These are phyloP conservation scores for Tupaia tana DNA, from an alignment of 2,113 vertebrate genomes.

Conservation along the genomic window DNA sequence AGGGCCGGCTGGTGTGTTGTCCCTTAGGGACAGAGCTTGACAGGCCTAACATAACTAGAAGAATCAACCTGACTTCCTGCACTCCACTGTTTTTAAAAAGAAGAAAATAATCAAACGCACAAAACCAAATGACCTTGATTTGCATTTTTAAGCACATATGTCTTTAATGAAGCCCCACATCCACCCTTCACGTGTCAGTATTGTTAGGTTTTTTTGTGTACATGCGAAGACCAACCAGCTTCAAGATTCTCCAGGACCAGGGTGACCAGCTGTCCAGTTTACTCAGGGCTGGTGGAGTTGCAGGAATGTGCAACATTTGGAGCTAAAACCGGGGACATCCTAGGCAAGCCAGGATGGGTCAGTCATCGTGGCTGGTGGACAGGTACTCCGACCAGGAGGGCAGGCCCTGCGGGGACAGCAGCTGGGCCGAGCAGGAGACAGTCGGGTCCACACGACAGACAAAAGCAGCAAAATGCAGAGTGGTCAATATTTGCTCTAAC, in stretches of 20 bases:
- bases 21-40: background rate
- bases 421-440: background rate
- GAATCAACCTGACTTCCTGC: background rate
- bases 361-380: background rate
- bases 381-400: background rate
- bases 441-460: accelerated
- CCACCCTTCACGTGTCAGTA: background rate
- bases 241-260: accelerated
- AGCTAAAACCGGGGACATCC: background rate
- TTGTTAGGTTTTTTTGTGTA: background rate
- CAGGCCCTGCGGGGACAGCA: background rate
- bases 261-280: background rate
- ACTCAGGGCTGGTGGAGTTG: background rate
- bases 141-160: background rate
- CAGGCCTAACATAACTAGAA: background rate
- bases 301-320: accelerated
- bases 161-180: background rate
- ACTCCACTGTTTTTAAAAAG: background rate
- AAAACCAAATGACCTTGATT: background rate
- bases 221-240: background rate
- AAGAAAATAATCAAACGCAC: background rate
- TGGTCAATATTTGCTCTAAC: background rate
- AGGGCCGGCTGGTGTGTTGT: background rate
- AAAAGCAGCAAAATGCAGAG: background rate
- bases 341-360: background rate